Evolutionary conservation across 2,113 vertebrate species (phyloP), one percentile per base, ranked within the genome.

Genomic region (Menura novaehollandiae): DNA sequence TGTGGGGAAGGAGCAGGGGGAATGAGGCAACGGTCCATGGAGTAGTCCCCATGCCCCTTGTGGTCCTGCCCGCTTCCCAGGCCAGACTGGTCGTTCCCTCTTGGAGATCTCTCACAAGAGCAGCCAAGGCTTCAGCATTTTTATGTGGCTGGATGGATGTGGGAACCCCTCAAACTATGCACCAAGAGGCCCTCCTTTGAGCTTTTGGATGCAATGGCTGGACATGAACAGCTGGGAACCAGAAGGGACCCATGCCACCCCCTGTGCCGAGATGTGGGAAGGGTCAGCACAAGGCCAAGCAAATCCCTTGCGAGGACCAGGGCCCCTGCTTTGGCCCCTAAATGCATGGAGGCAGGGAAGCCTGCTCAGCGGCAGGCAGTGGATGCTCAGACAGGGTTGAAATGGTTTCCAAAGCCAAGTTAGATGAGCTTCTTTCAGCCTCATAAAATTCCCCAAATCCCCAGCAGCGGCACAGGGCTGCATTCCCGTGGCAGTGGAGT

Each of bases 101-200:
- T 93, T 66, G 39, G 83, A 44, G 60, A 46, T 81, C 76, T 95
- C 96, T 88, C 92, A 72, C 49, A 93, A 91, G 52, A 76, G 68
- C 88, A 77, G 75, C 88, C 91, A 95, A 88, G 35, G 39, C 46
- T 95, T 72, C 47, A 27, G 73, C 44, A 53, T 92, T 95, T 93
- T 94, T 96, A 66, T 85, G 91, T 84, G 80, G 56, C 78, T 73
- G 64, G 56, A n/a, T 52, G 83, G 41, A 84, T 74, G 83, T 96
- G 96, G 83, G 95, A 94, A 95, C 58, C 91, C 92, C 49, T 81
- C 86, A 85, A 76, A 89, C 69, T 94, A 92, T 89, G 85, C 78
- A 86, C 47, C 46, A 69, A 43, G 62, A 93, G 60, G 80, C 68
- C 92, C 56, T 76, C 83, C 49, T 82, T 91, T 67, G 30, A 64